Conservation (phyloP, 92 coral and sea anemone genomes). For the Bergia puertoricense region DNA sequence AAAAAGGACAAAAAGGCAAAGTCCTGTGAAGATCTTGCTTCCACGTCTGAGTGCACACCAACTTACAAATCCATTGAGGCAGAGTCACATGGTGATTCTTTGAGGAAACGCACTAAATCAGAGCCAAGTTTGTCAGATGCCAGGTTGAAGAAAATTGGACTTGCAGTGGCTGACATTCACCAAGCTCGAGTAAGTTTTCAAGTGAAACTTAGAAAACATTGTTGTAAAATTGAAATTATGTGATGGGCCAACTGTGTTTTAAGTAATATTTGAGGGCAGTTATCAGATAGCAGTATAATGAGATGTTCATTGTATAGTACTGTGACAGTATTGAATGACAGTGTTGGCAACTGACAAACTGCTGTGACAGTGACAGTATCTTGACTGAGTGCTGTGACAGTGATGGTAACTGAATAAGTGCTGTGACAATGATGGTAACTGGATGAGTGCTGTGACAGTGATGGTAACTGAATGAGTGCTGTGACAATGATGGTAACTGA, state of each 20-base stretch:
- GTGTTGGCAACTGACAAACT: too few species aligned
- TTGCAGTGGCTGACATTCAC: slow-evolving; percentile 52
- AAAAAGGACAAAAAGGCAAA: slow-evolving; percentile 83
- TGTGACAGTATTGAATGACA: too few species aligned
- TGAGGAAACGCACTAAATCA: slow-evolving; percentile 61
- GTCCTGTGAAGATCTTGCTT: slow-evolving; percentile 80
- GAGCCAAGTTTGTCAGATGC: slow-evolving; percentile 49
- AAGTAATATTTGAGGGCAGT: too few species aligned
- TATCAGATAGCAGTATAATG: too few species aligned
- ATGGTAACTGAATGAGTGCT: too few species aligned
- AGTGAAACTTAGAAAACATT: not conserved
- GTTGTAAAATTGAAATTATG: not conserved
- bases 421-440: too few species aligned
- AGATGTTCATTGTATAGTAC: too few species aligned
- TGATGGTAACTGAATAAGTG: slow-evolving; percentile 33
- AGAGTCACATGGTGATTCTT: slow-evolving; percentile 36
- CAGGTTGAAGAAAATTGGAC: slow-evolving; percentile 43
- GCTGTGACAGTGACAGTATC: slow-evolving; percentile 20
- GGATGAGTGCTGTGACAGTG: too few species aligned
- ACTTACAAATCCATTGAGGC: slow-evolving; percentile 36
- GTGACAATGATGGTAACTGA: too few species aligned
- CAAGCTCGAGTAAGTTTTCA: not conserved
- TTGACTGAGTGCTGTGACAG: not conserved
- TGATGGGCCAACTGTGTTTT: not conserved
- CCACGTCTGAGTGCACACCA: not conserved